These are phyloP conservation scores for Hemiprocne comata DNA, from an alignment of 2,113 vertebrate species.

Conservation along the genomic window DNA sequence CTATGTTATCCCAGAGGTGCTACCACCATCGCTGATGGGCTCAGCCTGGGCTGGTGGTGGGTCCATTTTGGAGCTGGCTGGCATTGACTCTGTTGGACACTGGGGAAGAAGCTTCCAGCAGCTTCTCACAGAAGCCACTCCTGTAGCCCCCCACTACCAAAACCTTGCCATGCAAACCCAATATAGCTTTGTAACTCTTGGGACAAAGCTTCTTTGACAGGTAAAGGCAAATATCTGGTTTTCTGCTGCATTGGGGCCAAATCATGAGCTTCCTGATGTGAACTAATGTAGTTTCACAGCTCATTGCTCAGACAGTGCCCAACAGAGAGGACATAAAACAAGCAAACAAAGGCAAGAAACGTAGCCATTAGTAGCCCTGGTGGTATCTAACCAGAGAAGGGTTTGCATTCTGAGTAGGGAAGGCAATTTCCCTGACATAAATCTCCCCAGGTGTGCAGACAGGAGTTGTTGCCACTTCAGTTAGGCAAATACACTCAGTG, in stretches of 20 bases:
- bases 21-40: not conserved
- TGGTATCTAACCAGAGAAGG: not conserved
- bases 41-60: accelerated
- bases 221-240: not conserved
- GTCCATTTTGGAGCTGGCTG: not conserved
- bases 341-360: not conserved
- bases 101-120: not conserved
- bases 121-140: not conserved
- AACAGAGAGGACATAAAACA: not conserved
- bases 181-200: not conserved
- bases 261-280: not conserved
- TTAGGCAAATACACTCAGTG: not conserved
- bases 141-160: not conserved
- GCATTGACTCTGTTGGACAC: not conserved
- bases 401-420: not conserved
- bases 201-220: not conserved
- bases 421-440: not conserved
- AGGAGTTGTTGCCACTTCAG: not conserved
- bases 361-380: not conserved
- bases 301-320: not conserved
- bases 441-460: not conserved
- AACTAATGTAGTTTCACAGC: constrained; percentile 19
- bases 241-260: not conserved
- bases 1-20: not conserved
- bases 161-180: not conserved